Evolutionary conservation across 92 coral and sea anemone genomes (phyloP).

Genomic region (Actinostola sp.): DNA sequence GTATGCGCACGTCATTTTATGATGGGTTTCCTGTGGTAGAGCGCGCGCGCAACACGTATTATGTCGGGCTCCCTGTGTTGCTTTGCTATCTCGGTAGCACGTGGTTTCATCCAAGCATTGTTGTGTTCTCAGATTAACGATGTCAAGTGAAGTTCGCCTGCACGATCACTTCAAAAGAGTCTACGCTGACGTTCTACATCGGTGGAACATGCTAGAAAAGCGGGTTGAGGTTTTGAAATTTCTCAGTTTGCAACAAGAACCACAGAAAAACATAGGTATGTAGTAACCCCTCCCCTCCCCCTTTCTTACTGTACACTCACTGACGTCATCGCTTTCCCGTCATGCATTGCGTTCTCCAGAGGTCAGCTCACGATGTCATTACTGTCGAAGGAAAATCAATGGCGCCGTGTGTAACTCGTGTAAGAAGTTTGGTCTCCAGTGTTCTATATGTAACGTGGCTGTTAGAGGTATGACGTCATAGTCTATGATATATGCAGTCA

Average conservation of each 20-base stretch:
- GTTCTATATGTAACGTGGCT: conserved; percentile 88
- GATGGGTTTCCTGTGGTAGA: no score
- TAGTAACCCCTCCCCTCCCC: background rate
- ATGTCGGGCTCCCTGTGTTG: no score
- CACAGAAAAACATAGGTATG: conserved; percentile 74
- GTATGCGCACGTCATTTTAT: no score
- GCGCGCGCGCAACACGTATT: no score
- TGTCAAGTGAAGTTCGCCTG: conserved; percentile 52
- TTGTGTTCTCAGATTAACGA: conserved; percentile 58
- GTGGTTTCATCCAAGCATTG: no score
- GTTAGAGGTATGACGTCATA: conserved; percentile 74
- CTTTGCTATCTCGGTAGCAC: no score
- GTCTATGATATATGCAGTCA: background rate
- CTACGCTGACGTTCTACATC: conserved; percentile 92
- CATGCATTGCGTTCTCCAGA: conserved; percentile 33
- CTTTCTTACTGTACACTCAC: background rate
- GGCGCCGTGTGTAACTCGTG: conserved; percentile 82
- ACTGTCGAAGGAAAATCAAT: conserved; percentile 68
- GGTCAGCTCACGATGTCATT: conserved; percentile 75
- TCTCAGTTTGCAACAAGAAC: conserved; percentile 68
- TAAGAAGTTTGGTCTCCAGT: conserved; percentile 75
- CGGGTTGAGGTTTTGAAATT: conserved; percentile 89
- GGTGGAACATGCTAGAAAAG: conserved; percentile 87
- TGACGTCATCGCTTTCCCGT: background rate
- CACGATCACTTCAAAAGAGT: conserved; percentile 87